Evolutionary conservation across 1,140 invertebrate genomes (phyloP).

Genomic region (Drosophila sechellia): DNA sequence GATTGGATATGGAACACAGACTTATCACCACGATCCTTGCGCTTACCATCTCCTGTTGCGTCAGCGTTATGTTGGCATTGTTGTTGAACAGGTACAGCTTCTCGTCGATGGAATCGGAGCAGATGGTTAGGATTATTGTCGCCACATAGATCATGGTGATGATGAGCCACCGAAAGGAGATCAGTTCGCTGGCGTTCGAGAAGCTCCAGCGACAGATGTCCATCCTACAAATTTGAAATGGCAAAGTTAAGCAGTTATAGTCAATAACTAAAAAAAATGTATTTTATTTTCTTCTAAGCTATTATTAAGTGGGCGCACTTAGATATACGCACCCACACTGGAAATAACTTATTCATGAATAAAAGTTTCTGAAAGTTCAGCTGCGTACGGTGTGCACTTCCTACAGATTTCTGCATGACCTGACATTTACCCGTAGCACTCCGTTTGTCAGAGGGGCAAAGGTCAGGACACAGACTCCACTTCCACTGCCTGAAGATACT

Average conservation of each 20-base stretch:
- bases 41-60: constrained; percentile 78
- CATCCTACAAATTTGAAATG: constrained; percentile 61
- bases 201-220: constrained; percentile 83
- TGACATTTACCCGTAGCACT: constrained; percentile 33
- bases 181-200: constrained; percentile 78
- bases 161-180: constrained; percentile 84
- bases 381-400: neutral
- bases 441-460: constrained; percentile 18
- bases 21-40: neutral
- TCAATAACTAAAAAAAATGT: too few species aligned
- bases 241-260: neutral
- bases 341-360: too few species aligned
- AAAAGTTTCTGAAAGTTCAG: neutral
- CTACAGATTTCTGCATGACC: neutral
- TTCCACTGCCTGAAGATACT: constrained; percentile 20
- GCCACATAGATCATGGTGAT: constrained; percentile 84
- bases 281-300: neutral
- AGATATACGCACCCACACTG: too few species aligned
- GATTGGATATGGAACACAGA: neutral
- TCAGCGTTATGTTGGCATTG: constrained; percentile 78
- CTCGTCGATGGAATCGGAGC: constrained; percentile 82
- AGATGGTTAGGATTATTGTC: constrained; percentile 84
- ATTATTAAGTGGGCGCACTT: neutral
- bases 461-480: constrained; percentile 37
- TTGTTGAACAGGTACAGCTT: constrained; percentile 77